phyloP scores from a whole-genome alignment of 2,113 vertebrate genomes.

The Rhinogobius similis region DNA sequence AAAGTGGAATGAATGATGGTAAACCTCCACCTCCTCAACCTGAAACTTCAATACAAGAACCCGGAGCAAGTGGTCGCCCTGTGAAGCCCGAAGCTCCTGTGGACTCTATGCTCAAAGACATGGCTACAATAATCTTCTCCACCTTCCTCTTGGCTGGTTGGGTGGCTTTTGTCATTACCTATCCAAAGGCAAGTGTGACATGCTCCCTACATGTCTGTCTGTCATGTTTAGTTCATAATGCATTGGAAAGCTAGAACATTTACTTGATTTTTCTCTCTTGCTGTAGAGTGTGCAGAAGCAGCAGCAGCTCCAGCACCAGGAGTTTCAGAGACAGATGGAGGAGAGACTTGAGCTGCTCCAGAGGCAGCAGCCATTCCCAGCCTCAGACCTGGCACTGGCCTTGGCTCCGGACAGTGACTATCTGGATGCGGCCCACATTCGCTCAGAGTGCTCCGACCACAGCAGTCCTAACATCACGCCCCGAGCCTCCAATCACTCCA shows the following conservation, averaged over 20 bases:
- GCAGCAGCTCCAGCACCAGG: slow-evolving; percentile 90
- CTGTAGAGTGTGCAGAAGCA: slow-evolving; percentile 87
- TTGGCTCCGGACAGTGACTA: slow-evolving; percentile 78
- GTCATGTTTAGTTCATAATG: background rate
- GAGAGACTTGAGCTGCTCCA: slow-evolving; percentile 91
- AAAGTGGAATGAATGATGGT: slow-evolving; percentile 81
- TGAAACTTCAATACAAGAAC: slow-evolving; percentile 83
- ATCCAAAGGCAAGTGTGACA: slow-evolving; percentile 84
- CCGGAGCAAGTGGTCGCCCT: slow-evolving; percentile 44
- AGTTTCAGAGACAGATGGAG: slow-evolving; percentile 90
- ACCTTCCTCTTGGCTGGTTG: slow-evolving; percentile 95
- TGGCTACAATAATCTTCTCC: slow-evolving; percentile 95
- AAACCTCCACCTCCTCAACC: slow-evolving; percentile 60
- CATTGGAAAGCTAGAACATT: background rate
- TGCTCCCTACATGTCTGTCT: slow-evolving; percentile 23
- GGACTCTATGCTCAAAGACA: slow-evolving; percentile 94
- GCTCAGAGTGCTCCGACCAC: slow-evolving; percentile 86
- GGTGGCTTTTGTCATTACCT: slow-evolving; percentile 96
- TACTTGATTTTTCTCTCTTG: slow-evolving; percentile 5
- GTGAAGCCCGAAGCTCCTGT: slow-evolving; percentile 83
- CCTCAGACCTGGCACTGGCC: slow-evolving; percentile 72
- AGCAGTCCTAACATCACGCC: slow-evolving; percentile 92
- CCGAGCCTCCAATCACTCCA: slow-evolving; percentile 90
- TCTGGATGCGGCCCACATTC: slow-evolving; percentile 76
- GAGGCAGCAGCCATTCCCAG: slow-evolving; percentile 85